Evolutionary conservation across 2,888 invertebrate species (phyloP).

Genomic region (Eupithecia dodoneata): DNA sequence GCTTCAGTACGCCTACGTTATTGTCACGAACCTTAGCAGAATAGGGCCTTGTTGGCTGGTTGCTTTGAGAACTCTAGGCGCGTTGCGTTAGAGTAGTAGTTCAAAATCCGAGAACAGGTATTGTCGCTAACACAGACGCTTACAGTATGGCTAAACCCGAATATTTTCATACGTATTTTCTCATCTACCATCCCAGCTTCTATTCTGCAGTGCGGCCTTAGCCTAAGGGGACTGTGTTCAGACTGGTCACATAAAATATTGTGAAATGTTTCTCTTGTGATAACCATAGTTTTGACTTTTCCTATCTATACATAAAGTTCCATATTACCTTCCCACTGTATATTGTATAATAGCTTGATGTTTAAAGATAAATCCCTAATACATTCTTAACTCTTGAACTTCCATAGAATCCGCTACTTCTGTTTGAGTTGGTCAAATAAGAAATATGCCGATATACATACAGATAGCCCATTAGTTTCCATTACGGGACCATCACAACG

Average conservation of each 20-base stretch:
- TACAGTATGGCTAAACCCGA: neutral
- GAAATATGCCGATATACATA: neutral
- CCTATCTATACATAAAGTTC: neutral
- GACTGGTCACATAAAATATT: neutral
- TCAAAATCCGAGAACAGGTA: neutral
- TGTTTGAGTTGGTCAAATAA: neutral
- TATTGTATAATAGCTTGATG: neutral
- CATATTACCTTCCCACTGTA: neutral
- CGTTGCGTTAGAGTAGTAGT: neutral
- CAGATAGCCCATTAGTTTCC: neutral
- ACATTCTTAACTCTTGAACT: neutral
- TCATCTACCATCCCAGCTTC: neutral
- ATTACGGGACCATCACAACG: neutral
- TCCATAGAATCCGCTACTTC: neutral
- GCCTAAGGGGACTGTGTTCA: neutral
- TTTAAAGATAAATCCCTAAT: neutral
- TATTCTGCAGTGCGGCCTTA: neutral
- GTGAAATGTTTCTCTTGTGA: neutral
- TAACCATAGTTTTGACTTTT: neutral
- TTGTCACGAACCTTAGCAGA: neutral
- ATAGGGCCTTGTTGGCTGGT: neutral
- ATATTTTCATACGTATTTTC: neutral
- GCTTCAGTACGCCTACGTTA: neutral
- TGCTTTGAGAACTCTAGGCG: neutral
- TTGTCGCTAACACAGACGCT: neutral